Conservation (phyloP, 1,140 invertebrate species). For the Cydia fagiglandana region DNA sequence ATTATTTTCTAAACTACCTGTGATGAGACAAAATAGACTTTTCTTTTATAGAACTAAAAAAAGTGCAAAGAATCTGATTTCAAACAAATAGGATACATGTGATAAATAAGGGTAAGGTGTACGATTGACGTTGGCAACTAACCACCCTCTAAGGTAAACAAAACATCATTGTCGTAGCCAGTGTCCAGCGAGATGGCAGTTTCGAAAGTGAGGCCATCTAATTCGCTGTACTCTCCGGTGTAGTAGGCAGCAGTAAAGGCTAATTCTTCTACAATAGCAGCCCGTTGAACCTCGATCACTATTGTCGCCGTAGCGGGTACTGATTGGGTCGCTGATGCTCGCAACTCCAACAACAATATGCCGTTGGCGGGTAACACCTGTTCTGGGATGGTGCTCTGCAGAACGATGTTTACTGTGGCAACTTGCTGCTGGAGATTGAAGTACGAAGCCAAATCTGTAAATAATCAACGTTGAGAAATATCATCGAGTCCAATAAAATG, state of each 20-base stretch:
- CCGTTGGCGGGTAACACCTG: slow-evolving; percentile 40
- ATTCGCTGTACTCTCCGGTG: slow-evolving; percentile 40
- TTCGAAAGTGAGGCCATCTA: slow-evolving; percentile 32
- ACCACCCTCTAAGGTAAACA: slow-evolving; percentile 34
- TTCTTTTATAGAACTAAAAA: too few relatives aligned
- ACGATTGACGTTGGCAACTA: neutral
- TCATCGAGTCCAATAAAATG: neutral
- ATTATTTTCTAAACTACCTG: too few relatives aligned
- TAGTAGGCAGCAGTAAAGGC: slow-evolving; percentile 42
- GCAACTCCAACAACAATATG: slow-evolving; percentile 45
- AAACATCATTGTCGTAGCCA: slow-evolving; percentile 33
- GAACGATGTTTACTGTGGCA: slow-evolving; percentile 34
- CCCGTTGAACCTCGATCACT: slow-evolving; percentile 37
- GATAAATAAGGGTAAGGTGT: too few relatives aligned
- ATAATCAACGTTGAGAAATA: neutral
- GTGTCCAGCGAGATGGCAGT: slow-evolving; percentile 30
- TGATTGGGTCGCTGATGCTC: slow-evolving; percentile 39
- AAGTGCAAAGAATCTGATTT: too few relatives aligned
- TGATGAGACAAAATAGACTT: too few relatives aligned
- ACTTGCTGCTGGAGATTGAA: slow-evolving; percentile 33
- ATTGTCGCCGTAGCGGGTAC: slow-evolving; percentile 42
- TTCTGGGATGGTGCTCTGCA: slow-evolving; percentile 37
- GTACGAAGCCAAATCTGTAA: slow-evolving; percentile 38
- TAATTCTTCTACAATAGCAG: slow-evolving; percentile 19
- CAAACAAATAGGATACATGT: too few relatives aligned